These are phyloP conservation scores for Diplosoma virens DNA, from an alignment of 23 tunicate genomes.

Conservation along the genomic window DNA sequence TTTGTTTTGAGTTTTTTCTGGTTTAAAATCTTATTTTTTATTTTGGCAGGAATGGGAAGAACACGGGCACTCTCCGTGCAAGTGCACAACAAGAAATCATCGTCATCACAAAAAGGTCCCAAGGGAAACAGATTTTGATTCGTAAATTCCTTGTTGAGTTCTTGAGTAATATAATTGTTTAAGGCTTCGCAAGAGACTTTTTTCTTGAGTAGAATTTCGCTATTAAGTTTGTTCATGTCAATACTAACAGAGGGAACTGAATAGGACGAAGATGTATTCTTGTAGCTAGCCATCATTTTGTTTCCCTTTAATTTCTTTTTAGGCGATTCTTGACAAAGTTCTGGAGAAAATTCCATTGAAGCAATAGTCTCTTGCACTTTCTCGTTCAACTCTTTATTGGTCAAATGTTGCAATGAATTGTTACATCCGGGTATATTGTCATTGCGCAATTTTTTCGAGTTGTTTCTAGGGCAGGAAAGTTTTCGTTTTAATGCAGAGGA, in stretches of 20 bases:
- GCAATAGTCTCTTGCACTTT: conserved; percentile 28
- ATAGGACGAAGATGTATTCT: neutral
- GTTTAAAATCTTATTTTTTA: neutral
- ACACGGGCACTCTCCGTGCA: conserved; percentile 1
- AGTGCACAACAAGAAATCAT: conserved; percentile 9
- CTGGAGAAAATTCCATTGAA: neutral
- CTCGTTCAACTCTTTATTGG: conserved; percentile 30
- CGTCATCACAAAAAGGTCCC: conserved; percentile 43
- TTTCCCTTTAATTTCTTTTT: neutral
- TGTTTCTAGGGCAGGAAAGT: neutral
- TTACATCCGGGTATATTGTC: too few species aligned
- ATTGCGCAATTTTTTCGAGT: too few species aligned
- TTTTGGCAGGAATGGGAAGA: neutral
- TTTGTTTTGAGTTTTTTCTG: neutral
- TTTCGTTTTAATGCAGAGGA: conserved; percentile 34
- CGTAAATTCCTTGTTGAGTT: neutral
- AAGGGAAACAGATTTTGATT: conserved; percentile 25
- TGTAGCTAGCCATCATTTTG: neutral
- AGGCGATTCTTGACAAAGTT: neutral
- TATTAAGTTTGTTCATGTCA: neutral
- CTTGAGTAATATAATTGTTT: conserved; percentile 11
- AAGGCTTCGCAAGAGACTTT: neutral
- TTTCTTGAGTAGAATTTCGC: neutral
- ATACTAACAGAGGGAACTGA: conserved; percentile 15
- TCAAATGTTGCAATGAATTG: conserved; percentile 25